Base-by-base conservation (phyloP, 2,888 invertebrate species). In the Habroteleia sp. region DNA sequence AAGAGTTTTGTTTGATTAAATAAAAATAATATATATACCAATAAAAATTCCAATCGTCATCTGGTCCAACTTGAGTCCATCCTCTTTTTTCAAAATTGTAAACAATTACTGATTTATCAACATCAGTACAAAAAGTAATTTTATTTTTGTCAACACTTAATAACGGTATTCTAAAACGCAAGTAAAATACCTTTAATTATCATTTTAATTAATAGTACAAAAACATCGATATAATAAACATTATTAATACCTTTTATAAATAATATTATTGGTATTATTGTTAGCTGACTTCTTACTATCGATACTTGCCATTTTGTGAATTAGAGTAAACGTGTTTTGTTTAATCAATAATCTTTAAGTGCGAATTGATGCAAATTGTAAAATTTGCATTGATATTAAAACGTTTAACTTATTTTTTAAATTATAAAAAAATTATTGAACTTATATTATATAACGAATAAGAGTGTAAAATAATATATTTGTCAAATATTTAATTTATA, bases 1-100 rank as follows among this genome's bases (percentile, higher is more conserved):
- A n/a, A n/a, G n/a, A n/a, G n/a, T n/a, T n/a, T n/a, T 20, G 20
- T 20, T 20, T 3, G 20, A 20, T 20, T 20, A 20, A 20, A 20
- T 20, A n/a, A n/a, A n/a, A n/a, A n/a, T 20, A 20, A 20, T 20
- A 5, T 20, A 46, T 72, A 84, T 87, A 92, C 93, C 97, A 98
- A 88, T 98, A 98, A 85, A 97, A 94, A 88, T 98, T 97, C 97
- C 97, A 98, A 81, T 97, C 96, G 83, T 97, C 97, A 80, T 97
- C 96, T 0, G 95, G 93, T 0, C 93, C 93, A 0, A 96, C 97
- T 88, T 95, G 94, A 4, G 91, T 89, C 97, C 98, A 98, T 6
- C 96, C 96, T 52, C 97, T 91, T 82, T 96, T 95, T 81, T 97
- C 96, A 85, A 97, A 97, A 89, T 97, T 98, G 80, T 94, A 95